phyloP scores from a whole-genome alignment of 2,888 invertebrate genomes.

The Hyalella azteca region DNA sequence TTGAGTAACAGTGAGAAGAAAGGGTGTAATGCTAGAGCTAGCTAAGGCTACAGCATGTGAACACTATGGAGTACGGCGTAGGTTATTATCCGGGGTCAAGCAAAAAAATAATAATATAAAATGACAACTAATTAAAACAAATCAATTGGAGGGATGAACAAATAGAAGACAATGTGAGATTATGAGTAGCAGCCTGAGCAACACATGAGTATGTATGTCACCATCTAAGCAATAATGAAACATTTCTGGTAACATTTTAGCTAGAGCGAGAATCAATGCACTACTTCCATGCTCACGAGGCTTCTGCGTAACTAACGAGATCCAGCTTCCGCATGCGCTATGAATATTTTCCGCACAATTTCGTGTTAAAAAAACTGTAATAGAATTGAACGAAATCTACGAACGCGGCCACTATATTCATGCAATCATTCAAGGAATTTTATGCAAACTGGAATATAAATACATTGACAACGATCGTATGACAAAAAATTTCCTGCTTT shows the following conservation, averaged over 20 bases:
- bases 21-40: constrained; percentile 19
- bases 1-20: constrained; percentile 13
- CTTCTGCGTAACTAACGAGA: neutral
- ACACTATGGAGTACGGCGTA: constrained; percentile 57
- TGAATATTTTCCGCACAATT: too few relatives aligned
- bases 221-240: neutral
- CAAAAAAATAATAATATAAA: constrained; percentile 42
- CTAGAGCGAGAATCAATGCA: neutral
- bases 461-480: too few relatives aligned
- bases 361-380: too few relatives aligned
- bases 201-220: neutral
- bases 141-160: constrained; percentile 46
- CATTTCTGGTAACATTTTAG: neutral
- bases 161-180: constrained; percentile 59
- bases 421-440: too few relatives aligned
- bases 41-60: constrained; percentile 32
- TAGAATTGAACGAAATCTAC: too few relatives aligned
- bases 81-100: constrained; percentile 50
- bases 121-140: constrained; percentile 28
- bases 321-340: neutral
- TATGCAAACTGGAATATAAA: too few relatives aligned
- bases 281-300: neutral
- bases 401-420: too few relatives aligned
- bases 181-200: constrained; percentile 23
- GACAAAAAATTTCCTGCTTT: too few relatives aligned